Conservation (phyloP, 2,113 vertebrate genomes). For the Thryonomys swinderianus region DNA sequence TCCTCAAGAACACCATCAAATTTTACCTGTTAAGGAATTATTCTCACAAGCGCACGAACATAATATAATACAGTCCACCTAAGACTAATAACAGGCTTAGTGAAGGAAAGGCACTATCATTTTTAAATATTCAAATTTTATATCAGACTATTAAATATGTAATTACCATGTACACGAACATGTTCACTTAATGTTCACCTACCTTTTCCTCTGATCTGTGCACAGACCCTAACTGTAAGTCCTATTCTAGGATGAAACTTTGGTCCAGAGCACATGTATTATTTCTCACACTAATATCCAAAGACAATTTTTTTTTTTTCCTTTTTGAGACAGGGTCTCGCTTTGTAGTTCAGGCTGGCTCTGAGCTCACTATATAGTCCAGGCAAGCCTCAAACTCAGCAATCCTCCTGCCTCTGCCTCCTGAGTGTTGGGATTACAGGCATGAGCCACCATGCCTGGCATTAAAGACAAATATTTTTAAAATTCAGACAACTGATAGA, state of each 20-base stretch:
- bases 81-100: background rate
- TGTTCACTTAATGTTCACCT: background rate
- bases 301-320: conserved; percentile 36
- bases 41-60: background rate
- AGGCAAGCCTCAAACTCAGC: no score
- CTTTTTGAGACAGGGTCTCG: no score
- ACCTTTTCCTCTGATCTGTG: background rate
- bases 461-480: conserved; percentile 33
- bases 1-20: background rate
- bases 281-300: background rate
- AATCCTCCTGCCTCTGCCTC: no score
- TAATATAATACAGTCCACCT: background rate
- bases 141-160: background rate
- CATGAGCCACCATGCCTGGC: no score
- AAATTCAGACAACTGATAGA: background rate
- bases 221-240: background rate
- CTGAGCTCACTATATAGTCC: no score
- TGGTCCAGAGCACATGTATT: background rate
- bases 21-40: conserved; percentile 11
- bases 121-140: background rate
- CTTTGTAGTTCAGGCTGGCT: no score
- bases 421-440: no score
- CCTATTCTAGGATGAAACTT: background rate
- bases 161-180: background rate
- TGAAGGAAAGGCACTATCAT: background rate